Evolutionary conservation across 2,888 invertebrate genomes (phyloP).

Genomic region (Cancer borealis): DNA sequence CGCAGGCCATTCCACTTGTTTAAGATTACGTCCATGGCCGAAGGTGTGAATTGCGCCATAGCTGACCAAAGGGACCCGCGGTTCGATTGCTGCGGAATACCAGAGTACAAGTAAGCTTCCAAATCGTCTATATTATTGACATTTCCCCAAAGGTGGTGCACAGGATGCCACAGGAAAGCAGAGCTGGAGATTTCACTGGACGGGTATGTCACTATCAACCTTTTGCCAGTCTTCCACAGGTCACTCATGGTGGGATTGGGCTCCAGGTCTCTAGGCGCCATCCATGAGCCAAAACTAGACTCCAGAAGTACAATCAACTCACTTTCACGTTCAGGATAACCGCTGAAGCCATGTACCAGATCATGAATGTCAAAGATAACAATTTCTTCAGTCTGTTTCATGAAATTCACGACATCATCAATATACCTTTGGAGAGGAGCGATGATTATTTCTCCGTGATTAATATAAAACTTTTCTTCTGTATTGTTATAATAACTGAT

Average conservation of each 20-base stretch:
- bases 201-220: slow-evolving; percentile 84
- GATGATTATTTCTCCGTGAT: slow-evolving; percentile 78
- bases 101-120: slow-evolving; percentile 59
- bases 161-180: slow-evolving; percentile 83
- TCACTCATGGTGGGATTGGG: slow-evolving; percentile 83
- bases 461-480: slow-evolving; percentile 78
- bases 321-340: slow-evolving; percentile 78
- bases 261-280: slow-evolving; percentile 80
- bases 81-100: slow-evolving; percentile 57
- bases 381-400: slow-evolving; percentile 83
- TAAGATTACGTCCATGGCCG: slow-evolving; percentile 81
- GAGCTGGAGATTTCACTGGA: slow-evolving; percentile 80
- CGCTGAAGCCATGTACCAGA: slow-evolving; percentile 84
- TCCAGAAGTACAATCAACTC: slow-evolving; percentile 61
- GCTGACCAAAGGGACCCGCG: slow-evolving; percentile 79
- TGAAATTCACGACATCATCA: slow-evolving; percentile 86
- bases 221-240: slow-evolving; percentile 83
- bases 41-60: slow-evolving; percentile 83
- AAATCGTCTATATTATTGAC: slow-evolving; percentile 67
- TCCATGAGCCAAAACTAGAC: slow-evolving; percentile 44
- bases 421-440: slow-evolving; percentile 77
- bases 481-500: slow-evolving; percentile 85
- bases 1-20: slow-evolving; percentile 81
- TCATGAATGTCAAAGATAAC: slow-evolving; percentile 89
- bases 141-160: slow-evolving; percentile 82